Base-by-base conservation (phyloP, 2,797 vertebrate species). In the Epinephelus malabaricus region DNA sequence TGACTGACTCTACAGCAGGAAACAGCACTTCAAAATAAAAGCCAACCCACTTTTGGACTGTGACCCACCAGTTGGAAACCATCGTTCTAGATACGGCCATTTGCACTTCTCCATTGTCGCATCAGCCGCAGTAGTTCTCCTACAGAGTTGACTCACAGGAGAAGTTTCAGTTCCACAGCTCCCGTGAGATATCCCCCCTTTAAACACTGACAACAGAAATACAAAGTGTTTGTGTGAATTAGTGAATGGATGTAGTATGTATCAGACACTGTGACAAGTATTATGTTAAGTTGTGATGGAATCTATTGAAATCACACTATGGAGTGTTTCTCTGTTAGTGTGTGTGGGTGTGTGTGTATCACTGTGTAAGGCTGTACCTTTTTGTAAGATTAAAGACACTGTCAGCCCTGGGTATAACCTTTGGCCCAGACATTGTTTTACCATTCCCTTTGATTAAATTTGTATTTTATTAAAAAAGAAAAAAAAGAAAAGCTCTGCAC, bases 401-500 rank as follows among this genome's bases (percentile, higher is more conserved):
- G n/a, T 25, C 10, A 55, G 21, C 9, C 46, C 14, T 47, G n/a
- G 6, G 14, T 70, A 11, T 50, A 74, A 81, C 45, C 49, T 67
- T 50, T 72, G 64, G 50, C 34, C 46, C 15, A 4, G 6, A 30
- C 55, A 54, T 62, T 69, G 38, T 81, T 73, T 72, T 49, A 63
- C 40, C 30, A 14, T 43, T 71, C 4, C 34, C 15, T 27, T 25
- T 76, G 60, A 76, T 78, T 72, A 25, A 56, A 66, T 74, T 81
- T 51, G 10, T 69, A 53, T 78, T 59, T 66, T 69, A 72, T 66
- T 34, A 11, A 21, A 55, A 54, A 59, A 30, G 27, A 69, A 73
- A 34, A 50, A 1, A 30, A 43, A 14, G 45, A 21, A 56, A 23
- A 23, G 19, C 83, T 58, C 2, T 55, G 15, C 40, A 68, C 46